phyloP scores from a whole-genome alignment of 2,888 invertebrate species.

The Callosobruchus maculatus region DNA sequence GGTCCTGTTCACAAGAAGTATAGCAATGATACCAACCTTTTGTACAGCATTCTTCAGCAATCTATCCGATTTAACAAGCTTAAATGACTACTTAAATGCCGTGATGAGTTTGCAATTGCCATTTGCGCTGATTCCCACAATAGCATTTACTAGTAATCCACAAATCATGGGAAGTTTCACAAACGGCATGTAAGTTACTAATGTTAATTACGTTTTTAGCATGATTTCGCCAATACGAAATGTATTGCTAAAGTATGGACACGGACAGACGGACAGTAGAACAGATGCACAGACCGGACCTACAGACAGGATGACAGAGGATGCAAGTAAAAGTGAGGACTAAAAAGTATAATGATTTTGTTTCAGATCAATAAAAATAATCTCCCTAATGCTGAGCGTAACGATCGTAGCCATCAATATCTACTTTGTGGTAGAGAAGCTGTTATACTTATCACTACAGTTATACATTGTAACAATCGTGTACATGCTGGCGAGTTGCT shows the following conservation, averaged over 20 bases:
- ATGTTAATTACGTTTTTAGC: no score
- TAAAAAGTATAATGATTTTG: slow-evolving; percentile 21
- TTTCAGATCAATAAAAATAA: slow-evolving; percentile 64
- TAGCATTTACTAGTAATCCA: slow-evolving; percentile 76
- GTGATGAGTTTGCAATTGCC: slow-evolving; percentile 85
- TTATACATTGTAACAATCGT: slow-evolving; percentile 49
- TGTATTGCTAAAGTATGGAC: no score
- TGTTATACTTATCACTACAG: slow-evolving; percentile 48
- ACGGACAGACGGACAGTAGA: no score
- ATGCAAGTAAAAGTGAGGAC: no score
- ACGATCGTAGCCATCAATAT: slow-evolving; percentile 74
- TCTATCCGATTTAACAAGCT: slow-evolving; percentile 64
- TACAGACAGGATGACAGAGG: no score
- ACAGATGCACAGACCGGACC: no score
- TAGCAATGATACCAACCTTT: slow-evolving; percentile 75
- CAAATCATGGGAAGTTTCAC: slow-evolving; percentile 80
- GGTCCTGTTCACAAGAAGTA: slow-evolving; percentile 77
- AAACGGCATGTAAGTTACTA: slow-evolving; percentile 73
- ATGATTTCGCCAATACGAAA: no score
- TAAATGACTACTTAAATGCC: slow-evolving; percentile 84
- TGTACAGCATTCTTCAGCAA: slow-evolving; percentile 63
- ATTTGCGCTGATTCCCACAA: slow-evolving; percentile 79
- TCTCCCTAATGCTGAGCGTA: slow-evolving; percentile 62
- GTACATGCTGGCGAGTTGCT: slow-evolving; percentile 59
- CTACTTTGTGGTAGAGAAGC: slow-evolving; percentile 68